Conservation (phyloP, 2,888 invertebrate genomes). For the Eristalis pertinax region DNA sequence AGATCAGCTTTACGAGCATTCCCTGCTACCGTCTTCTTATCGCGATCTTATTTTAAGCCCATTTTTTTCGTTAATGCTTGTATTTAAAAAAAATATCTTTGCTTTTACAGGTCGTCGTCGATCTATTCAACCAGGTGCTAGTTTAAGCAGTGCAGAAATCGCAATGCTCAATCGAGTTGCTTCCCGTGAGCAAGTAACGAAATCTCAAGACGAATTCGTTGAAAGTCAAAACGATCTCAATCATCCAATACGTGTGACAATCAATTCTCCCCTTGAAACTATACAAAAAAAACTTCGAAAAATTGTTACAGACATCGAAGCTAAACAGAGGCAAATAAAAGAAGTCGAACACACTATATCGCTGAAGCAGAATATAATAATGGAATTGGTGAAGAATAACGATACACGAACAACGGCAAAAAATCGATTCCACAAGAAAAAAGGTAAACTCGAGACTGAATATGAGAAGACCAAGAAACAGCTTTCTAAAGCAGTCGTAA, state of each 20-base stretch:
- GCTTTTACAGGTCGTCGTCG: slow-evolving; percentile 80
- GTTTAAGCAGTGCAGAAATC: slow-evolving; percentile 84
- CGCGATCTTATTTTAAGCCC: too few relatives aligned
- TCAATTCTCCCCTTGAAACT: slow-evolving; percentile 77
- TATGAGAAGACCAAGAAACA: slow-evolving; percentile 84
- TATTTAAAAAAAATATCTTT: background rate
- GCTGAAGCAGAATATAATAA: slow-evolving; percentile 88
- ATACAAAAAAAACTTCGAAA: slow-evolving; percentile 80
- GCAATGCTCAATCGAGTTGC: slow-evolving; percentile 85
- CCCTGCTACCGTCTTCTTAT: too few relatives aligned
- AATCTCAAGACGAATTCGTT: slow-evolving; percentile 76
- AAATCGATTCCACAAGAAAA: slow-evolving; percentile 85
- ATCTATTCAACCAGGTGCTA: slow-evolving; percentile 85
- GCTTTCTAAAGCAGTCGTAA: slow-evolving; percentile 82
- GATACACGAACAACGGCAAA: slow-evolving; percentile 84
- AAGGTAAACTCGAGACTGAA: slow-evolving; percentile 84
- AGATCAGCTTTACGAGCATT: too few relatives aligned
- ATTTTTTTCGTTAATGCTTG: too few relatives aligned
- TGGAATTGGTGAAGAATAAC: slow-evolving; percentile 85
- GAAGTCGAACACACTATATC: slow-evolving; percentile 87
- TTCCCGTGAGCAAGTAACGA: slow-evolving; percentile 76
- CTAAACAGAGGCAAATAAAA: slow-evolving; percentile 86
- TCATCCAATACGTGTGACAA: slow-evolving; percentile 74
- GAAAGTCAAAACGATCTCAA: slow-evolving; percentile 77
- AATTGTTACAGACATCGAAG: slow-evolving; percentile 83